phyloP scores from a whole-genome alignment of 2,797 vertebrate species.

The Lepidocolaptes lacrymiger region DNA sequence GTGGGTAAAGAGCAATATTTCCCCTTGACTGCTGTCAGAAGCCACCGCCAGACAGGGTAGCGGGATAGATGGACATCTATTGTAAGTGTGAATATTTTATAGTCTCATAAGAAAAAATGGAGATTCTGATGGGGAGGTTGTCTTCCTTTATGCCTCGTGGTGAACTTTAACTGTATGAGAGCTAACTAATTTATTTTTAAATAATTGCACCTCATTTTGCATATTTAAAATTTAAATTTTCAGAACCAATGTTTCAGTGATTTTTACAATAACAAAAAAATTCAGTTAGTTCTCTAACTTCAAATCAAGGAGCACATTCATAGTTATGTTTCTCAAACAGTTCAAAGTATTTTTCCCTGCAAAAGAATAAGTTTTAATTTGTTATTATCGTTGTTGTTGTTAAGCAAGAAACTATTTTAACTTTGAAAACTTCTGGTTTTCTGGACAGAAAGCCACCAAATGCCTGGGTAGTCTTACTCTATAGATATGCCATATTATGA shows the following conservation, averaged over 20 bases:
- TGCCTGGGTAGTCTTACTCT: neutral
- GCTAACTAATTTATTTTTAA: neutral
- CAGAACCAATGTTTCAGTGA: neutral
- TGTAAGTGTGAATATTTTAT: neutral
- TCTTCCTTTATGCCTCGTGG: neutral
- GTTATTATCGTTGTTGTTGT: neutral
- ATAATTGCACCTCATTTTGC: neutral
- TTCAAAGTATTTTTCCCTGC: neutral
- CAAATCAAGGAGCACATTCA: neutral
- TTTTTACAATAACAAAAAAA: neutral
- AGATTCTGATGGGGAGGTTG: neutral
- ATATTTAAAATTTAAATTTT: neutral
- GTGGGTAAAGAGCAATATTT: neutral
- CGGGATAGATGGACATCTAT: neutral
- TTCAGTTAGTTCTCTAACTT: neutral
- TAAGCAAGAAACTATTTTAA: neutral
- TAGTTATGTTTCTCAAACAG: neutral
- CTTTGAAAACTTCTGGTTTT: neutral
- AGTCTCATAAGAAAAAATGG: neutral
- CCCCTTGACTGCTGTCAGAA: neutral
- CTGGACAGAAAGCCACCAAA: neutral
- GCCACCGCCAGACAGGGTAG: neutral
- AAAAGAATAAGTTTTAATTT: neutral
- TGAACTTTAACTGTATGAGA: neutral
- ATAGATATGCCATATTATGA: fast-evolving